These are phyloP conservation scores for Diplodus sargus DNA, from an alignment of 2,797 vertebrate genomes.

Conservation along the genomic window DNA sequence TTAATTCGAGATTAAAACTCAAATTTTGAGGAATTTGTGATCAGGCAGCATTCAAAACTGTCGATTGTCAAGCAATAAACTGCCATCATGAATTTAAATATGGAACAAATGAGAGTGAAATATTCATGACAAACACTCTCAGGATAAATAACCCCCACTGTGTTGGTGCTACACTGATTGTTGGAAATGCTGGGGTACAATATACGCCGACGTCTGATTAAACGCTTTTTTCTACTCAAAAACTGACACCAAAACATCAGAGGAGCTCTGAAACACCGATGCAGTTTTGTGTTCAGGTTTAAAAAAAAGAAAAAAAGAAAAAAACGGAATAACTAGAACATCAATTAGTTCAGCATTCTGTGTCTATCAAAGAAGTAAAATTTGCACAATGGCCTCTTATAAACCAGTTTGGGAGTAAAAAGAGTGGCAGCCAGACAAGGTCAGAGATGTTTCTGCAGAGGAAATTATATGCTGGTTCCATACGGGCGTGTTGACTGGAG, in stretches of 20 bases:
- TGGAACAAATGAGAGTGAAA: background rate
- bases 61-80: background rate
- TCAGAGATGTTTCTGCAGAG: conserved; percentile 49
- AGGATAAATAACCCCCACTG: background rate
- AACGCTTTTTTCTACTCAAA: no score
- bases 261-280: background rate
- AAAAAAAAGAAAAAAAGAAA: no score
- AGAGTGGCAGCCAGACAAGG: conserved; percentile 25
- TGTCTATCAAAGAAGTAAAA: background rate
- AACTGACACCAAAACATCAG: background rate
- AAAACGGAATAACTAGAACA: background rate
- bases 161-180: background rate
- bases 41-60: background rate
- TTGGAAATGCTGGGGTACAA: background rate
- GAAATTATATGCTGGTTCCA: conserved; percentile 58
- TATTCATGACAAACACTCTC: background rate
- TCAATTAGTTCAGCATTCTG: background rate
- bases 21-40: no score
- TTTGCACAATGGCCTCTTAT: background rate
- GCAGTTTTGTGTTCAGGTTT: background rate
- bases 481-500: conserved; percentile 44
- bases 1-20: background rate
- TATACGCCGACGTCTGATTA: background rate
- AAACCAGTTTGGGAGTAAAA: conserved; percentile 2
- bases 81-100: background rate